These are phyloP conservation scores for Drosophila kanapiae DNA, from an alignment of 1,140 invertebrate genomes.

Conservation along the genomic window DNA sequence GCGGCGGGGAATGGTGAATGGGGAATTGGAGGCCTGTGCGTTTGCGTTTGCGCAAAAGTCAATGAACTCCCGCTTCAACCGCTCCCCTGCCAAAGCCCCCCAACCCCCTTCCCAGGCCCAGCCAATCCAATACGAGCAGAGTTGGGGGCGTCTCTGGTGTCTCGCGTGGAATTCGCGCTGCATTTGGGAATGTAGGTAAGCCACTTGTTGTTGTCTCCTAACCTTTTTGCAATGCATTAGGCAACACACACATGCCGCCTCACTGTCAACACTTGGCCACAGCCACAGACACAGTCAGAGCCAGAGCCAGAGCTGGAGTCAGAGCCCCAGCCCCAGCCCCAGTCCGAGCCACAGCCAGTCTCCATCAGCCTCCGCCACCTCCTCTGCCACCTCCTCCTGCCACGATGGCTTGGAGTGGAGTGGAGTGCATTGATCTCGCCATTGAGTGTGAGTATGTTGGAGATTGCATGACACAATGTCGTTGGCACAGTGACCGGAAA, in stretches of 20 bases:
- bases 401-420: neutral
- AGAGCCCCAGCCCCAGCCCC: neutral
- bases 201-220: constrained; percentile 75
- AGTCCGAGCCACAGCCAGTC: constrained; percentile 3
- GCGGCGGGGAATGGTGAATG: neutral
- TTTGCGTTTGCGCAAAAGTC: constrained; percentile 82
- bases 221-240: constrained; percentile 81
- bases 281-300: neutral
- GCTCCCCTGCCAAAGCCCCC: constrained; percentile 1
- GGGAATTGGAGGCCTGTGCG: constrained; percentile 79
- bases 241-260: constrained; percentile 48
- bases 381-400: constrained; percentile 2
- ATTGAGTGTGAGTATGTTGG: constrained; percentile 42
- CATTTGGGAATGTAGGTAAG: constrained; percentile 78
- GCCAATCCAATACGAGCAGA: neutral
- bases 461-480: constrained; percentile 76
- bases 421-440: constrained; percentile 77
- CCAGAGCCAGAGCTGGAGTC: neutral
- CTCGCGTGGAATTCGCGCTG: constrained; percentile 63
- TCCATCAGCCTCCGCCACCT: neutral
- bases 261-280: constrained; percentile 66
- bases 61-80: constrained; percentile 64
- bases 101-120: neutral
- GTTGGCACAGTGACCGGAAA: constrained; percentile 81
- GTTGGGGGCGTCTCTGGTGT: constrained; percentile 28